phyloP scores from a whole-genome alignment of 1,140 invertebrate species.

The Bombus affinis region DNA sequence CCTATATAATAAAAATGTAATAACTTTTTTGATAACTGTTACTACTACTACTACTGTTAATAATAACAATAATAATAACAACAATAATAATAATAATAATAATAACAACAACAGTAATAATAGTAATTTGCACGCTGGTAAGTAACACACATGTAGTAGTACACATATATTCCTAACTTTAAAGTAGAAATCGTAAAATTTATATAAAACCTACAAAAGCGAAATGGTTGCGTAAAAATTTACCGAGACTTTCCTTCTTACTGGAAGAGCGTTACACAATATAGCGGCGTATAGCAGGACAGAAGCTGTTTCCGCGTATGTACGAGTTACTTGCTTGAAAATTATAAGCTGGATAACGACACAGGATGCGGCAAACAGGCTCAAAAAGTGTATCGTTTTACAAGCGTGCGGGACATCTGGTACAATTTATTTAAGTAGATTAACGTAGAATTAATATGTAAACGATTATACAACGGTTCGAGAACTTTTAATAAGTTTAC shows the following conservation, averaged over 20 bases:
- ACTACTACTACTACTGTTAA: too few relatives aligned
- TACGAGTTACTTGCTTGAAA: not conserved
- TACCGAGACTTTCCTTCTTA: too few relatives aligned
- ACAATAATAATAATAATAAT: not conserved
- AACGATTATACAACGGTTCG: conserved; percentile 5
- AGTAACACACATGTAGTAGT: too few relatives aligned
- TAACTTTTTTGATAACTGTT: too few relatives aligned
- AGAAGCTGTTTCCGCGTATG: not conserved
- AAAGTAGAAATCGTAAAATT: not conserved
- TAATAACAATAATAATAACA: too few relatives aligned
- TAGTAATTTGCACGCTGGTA: not conserved
- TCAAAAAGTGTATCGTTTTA: not conserved
- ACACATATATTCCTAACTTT: not conserved
- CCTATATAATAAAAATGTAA: too few relatives aligned
- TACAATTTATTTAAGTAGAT: conserved; percentile 17
- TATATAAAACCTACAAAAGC: not conserved
- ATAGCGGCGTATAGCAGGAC: not conserved
- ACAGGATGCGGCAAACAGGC: not conserved
- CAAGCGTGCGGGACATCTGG: not conserved
- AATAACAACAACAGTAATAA: not conserved
- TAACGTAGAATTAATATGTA: conserved; percentile 28
- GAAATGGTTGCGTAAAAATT: not conserved
- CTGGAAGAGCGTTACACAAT: not conserved
- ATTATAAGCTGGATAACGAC: not conserved
- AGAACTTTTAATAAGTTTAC: conserved; percentile 32